Conservation (phyloP, 1,140 invertebrate species). For the Paraescarpia echinospica region DNA sequence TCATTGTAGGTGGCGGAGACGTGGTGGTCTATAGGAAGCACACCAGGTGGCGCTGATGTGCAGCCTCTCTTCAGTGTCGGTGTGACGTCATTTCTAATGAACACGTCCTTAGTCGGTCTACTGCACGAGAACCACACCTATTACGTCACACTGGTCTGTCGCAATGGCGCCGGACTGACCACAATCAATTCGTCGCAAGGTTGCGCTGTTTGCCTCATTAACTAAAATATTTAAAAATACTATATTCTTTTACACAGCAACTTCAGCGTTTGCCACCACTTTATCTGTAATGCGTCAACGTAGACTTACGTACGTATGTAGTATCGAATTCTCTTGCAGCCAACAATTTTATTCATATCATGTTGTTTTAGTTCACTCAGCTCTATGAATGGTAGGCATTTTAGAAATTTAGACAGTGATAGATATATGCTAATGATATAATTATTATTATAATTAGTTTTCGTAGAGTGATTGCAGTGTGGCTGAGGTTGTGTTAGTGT, state of each 20-base stretch:
- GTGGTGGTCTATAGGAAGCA: neutral
- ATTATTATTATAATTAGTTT: too few species aligned
- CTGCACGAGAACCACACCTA: neutral
- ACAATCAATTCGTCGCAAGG: neutral
- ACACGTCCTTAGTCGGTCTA: neutral
- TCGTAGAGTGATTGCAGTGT: too few species aligned
- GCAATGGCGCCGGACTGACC: neutral
- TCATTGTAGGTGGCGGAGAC: neutral
- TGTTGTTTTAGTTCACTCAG: too few species aligned
- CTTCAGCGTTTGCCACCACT: too few species aligned
- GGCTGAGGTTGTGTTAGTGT: too few species aligned
- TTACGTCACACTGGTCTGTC: neutral
- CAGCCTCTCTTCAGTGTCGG: neutral
- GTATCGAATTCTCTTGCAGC: too few species aligned
- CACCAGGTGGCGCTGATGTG: neutral
- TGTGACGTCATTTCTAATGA: neutral
- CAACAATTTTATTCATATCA: too few species aligned
- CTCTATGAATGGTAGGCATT: too few species aligned
- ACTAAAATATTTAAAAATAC: neutral
- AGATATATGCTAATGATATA: too few species aligned
- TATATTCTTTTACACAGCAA: neutral
- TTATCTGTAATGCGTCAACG: too few species aligned
- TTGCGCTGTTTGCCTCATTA: neutral
- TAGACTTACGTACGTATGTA: too few species aligned
- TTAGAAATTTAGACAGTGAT: too few species aligned